Evolutionary conservation across 2,888 invertebrate species (phyloP).

Genomic region (Rhingia campestris): DNA sequence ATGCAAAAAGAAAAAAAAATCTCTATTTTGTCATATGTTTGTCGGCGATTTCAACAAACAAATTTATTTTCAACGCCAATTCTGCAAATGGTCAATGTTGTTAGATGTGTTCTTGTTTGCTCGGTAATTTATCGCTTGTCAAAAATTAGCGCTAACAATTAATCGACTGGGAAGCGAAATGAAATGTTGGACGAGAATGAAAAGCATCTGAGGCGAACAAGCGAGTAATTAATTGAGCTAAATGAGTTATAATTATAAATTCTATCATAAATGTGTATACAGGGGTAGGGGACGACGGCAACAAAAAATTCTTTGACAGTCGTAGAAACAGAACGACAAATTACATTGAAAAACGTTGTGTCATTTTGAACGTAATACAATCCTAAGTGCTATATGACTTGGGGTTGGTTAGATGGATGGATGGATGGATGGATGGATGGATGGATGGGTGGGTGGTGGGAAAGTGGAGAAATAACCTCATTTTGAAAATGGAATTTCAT

Average conservation of each 20-base stretch:
- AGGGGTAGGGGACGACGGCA: neutral
- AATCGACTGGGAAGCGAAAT: slow-evolving; percentile 29
- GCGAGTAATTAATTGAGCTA: slow-evolving; percentile 47
- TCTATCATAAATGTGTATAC: slow-evolving; percentile 24
- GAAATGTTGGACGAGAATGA: neutral
- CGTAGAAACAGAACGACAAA: slow-evolving; percentile 54
- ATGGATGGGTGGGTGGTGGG: neutral
- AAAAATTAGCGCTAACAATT: slow-evolving; percentile 40
- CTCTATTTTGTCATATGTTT: slow-evolving; percentile 57
- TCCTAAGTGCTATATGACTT: slow-evolving; percentile 32
- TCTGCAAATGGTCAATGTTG: slow-evolving; percentile 2
- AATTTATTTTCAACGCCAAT: slow-evolving; percentile 22
- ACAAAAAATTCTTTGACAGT: slow-evolving; percentile 35
- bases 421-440: neutral
- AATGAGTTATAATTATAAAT: slow-evolving; percentile 46
- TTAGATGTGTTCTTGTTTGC: slow-evolving; percentile 40
- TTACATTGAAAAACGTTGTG: slow-evolving; percentile 57
- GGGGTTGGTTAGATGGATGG: neutral
- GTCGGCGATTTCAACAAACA: slow-evolving; percentile 31
- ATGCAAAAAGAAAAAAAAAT: slow-evolving; percentile 29
- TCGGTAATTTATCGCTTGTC: slow-evolving; percentile 57
- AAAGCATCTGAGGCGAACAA: neutral
- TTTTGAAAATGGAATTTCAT: slow-evolving; percentile 57
- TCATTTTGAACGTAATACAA: slow-evolving; percentile 55
- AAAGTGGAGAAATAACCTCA: slow-evolving; percentile 51